Evolutionary conservation across 2,113 vertebrate species (phyloP).

Genomic region (Dendrocopos noguchii): DNA sequence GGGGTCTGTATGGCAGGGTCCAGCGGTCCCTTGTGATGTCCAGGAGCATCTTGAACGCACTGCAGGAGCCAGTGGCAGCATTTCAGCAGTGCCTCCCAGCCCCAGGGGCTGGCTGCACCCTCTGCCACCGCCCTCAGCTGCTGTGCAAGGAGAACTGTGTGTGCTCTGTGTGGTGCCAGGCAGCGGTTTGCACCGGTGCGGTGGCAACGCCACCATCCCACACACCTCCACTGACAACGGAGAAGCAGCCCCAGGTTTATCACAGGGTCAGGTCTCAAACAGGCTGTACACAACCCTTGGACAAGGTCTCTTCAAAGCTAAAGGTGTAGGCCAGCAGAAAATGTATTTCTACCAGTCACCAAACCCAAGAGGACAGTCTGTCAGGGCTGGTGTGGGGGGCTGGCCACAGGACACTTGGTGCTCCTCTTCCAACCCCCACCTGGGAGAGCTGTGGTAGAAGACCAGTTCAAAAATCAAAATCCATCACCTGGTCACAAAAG

Average conservation of each 20-base stretch:
- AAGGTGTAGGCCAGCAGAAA: background rate
- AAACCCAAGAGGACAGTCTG: background rate
- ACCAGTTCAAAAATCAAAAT: slow-evolving; percentile 56
- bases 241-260: background rate
- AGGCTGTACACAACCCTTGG: background rate
- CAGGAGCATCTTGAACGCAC: background rate
- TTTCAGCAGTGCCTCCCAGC: background rate
- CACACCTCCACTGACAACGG: background rate
- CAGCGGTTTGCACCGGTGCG: background rate
- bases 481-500: slow-evolving; percentile 42
- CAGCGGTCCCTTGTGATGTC: background rate
- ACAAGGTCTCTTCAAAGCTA: background rate
- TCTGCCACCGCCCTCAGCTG: background rate
- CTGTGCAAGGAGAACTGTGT: background rate
- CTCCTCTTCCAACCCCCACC: slow-evolving; percentile 55
- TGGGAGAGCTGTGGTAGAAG: slow-evolving; percentile 55
- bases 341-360: background rate
- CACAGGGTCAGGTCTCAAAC: background rate
- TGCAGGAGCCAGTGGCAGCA: background rate
- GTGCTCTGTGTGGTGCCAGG: background rate
- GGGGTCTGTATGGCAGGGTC: background rate
- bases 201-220: background rate
- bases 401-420: slow-evolving; percentile 70
- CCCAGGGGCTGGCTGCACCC: background rate
- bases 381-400: slow-evolving; percentile 21